Evolutionary conservation across 1,140 invertebrate species (phyloP).

Genomic region (Augochlora pura): DNA sequence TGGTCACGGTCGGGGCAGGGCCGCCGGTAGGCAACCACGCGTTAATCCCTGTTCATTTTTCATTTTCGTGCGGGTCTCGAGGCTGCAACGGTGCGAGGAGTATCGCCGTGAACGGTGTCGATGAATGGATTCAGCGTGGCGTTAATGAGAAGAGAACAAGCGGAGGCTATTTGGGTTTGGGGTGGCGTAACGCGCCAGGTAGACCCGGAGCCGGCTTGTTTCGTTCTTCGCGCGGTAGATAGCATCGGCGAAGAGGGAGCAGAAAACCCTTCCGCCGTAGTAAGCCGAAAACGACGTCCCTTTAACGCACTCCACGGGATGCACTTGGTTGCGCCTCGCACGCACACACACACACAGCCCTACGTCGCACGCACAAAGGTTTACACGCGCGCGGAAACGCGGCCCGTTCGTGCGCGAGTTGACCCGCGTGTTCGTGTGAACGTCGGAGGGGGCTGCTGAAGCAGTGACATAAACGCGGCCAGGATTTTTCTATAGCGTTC

Average conservation of each 20-base stretch:
- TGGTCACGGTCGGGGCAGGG: background rate
- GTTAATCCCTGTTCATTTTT: constrained; percentile 60
- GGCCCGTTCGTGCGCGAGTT: background rate
- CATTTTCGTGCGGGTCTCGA: constrained; percentile 44
- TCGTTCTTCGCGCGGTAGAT: constrained; percentile 46
- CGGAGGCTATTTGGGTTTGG: constrained; percentile 42
- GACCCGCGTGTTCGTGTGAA: background rate
- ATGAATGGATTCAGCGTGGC: constrained; percentile 56
- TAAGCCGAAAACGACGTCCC: constrained; percentile 46
- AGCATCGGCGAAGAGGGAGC: constrained; percentile 29
- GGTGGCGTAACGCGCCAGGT: constrained; percentile 50
- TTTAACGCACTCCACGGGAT: constrained; percentile 47
- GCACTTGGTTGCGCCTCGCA: constrained; percentile 43
- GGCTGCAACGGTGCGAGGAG: constrained; percentile 8
- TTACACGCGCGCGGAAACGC: background rate
- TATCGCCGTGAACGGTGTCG: constrained; percentile 11
- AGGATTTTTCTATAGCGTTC: constrained; percentile 56
- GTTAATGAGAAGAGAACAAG: constrained; percentile 63
- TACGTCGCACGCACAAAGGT: background rate
- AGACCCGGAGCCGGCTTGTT: constrained; percentile 17
- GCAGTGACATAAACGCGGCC: constrained; percentile 39
- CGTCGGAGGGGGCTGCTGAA: constrained; percentile 36
- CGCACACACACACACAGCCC: too few relatives aligned
- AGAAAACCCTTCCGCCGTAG: constrained; percentile 40
- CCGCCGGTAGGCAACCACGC: constrained; percentile 40